Evolutionary conservation across 2,797 vertebrate genomes (phyloP).

Genomic region (Setipinna tenuifilis): DNA sequence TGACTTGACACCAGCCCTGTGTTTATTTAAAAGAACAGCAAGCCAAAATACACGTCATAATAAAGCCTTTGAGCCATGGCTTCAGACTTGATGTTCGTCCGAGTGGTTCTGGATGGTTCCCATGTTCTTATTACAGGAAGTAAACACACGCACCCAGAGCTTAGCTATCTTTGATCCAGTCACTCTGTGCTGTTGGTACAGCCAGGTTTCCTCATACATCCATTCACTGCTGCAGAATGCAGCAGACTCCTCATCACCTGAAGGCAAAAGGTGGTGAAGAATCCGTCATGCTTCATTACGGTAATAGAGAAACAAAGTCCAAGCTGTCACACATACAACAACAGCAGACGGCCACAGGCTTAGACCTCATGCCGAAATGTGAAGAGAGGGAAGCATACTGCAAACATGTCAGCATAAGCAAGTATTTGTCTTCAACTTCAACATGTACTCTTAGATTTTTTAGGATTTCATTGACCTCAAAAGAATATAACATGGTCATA

Average conservation of each 20-base stretch:
- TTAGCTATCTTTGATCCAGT: not conserved
- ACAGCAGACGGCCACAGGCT: not conserved
- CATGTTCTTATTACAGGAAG: not conserved
- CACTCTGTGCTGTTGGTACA: not conserved
- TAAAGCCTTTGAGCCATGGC: not conserved
- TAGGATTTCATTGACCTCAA: not conserved
- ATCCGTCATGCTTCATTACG: slow-evolving; percentile 1
- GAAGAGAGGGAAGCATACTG: not conserved
- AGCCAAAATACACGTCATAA: not conserved
- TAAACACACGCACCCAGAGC: not conserved
- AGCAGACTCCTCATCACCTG: not conserved
- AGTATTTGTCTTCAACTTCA: not conserved
- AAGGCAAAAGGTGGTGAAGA: slow-evolving; percentile 3
- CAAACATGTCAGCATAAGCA: not conserved
- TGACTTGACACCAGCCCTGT: not conserved
- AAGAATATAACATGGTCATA: not conserved
- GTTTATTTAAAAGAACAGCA: not conserved
- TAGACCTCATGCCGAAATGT: not conserved
- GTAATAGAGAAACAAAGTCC: not conserved
- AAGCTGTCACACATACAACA: not conserved
- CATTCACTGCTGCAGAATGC: not conserved
- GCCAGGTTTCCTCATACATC: not conserved
- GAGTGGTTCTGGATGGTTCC: not conserved
- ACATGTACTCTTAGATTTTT: not conserved
- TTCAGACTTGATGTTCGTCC: not conserved